Percentiles rank a stretch among this genome's conserved stretches.
These are phyloP conservation scores for Merops nubicus DNA, from an alignment of 2,113 vertebrate species.

Conservation along the genomic window DNA sequence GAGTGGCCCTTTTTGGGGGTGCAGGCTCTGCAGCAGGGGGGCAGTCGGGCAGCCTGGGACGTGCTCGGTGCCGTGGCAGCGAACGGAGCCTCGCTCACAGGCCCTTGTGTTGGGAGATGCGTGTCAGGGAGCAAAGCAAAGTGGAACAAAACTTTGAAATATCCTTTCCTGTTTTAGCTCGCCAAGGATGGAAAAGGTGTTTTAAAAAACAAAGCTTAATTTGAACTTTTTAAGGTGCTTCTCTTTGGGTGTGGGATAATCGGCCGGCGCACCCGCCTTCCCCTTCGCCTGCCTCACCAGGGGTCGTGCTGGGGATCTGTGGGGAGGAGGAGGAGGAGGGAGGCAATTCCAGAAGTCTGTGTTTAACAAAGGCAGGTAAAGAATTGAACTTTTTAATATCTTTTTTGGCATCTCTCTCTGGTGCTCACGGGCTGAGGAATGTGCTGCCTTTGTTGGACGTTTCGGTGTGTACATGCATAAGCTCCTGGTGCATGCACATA, in stretches of 20 bases:
- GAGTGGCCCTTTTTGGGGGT: rapidly evolving
- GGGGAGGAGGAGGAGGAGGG: neutral
- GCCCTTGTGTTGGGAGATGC: neutral
- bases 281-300: neutral
- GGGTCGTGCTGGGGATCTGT: neutral
- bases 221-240: constrained; percentile 5
- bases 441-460: neutral
- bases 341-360: neutral
- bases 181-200: neutral
- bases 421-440: neutral
- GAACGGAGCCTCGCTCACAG: neutral
- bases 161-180: neutral
- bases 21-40: neutral
- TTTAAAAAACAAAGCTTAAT: neutral
- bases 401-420: constrained; percentile 5
- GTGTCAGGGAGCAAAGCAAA: neutral
- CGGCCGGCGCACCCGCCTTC: neutral
- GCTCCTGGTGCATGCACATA: constrained; percentile 27
- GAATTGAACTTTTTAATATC: constrained; percentile 20
- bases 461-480: constrained; percentile 37
- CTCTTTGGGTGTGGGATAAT: neutral
- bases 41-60: too few relatives aligned
- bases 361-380: constrained; percentile 52
- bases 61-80: neutral
- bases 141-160: neutral